A percentile compares a stretch with the other conserved stretches of the same genome.
phyloP scores from a whole-genome alignment of 1,140 invertebrate species.

The Zaprionus ghesquierei region DNA sequence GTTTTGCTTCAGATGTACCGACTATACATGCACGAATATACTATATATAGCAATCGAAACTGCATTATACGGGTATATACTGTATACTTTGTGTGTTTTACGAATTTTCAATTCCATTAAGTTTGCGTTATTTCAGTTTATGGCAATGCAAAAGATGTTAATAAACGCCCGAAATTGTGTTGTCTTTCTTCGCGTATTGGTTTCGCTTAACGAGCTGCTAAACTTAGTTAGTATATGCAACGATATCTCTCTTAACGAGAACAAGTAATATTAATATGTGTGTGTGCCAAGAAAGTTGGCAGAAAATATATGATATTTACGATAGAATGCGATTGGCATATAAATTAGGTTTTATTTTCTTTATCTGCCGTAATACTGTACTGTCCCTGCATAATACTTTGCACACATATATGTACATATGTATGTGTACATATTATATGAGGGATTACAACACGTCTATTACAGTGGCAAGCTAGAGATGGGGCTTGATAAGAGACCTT shows the following conservation, averaged over 20 bases:
- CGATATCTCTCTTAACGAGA: background rate
- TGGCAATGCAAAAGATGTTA: constrained; percentile 26
- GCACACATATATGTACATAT: background rate
- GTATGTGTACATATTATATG: background rate
- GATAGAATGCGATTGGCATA: background rate
- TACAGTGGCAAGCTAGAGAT: background rate
- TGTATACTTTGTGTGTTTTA: constrained; percentile 2
- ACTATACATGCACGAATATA: constrained; percentile 10
- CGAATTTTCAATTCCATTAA: constrained; percentile 6
- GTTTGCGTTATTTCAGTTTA: constrained; percentile 2
- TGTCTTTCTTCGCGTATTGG: constrained; percentile 5
- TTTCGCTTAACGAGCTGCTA: constrained; percentile 8
- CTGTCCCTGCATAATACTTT: background rate
- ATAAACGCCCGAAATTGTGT: constrained; percentile 33
- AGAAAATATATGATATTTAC: background rate
- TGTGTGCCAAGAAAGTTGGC: background rate
- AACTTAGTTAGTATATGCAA: background rate
- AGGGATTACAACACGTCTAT: background rate
- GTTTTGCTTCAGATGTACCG: constrained; percentile 21
- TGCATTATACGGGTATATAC: constrained; percentile 15
- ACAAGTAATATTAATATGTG: background rate
- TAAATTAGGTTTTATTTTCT: background rate
- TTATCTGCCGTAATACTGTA: background rate
- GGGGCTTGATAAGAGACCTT: background rate
- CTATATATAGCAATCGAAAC: background rate